Evolutionary conservation across 2,113 vertebrate genomes (phyloP).

Genomic region (Ammodramus savannarum): DNA sequence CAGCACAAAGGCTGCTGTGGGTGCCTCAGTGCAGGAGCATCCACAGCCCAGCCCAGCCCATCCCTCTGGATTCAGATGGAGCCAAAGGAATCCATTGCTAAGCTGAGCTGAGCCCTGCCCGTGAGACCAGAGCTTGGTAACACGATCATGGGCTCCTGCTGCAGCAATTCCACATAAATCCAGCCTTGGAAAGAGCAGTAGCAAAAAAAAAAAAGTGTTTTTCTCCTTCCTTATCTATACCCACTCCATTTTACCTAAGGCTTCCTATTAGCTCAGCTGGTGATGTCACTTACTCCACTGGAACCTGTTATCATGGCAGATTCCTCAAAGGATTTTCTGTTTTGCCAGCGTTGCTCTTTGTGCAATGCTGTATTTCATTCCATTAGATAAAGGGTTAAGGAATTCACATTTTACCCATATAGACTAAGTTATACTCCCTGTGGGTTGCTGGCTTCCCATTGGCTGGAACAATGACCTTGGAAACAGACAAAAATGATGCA

Average conservation of each 20-base stretch:
- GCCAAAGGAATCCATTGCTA: not conserved
- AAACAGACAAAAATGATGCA: constrained; percentile 67
- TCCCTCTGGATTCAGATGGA: fast-evolving
- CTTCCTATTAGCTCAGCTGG: constrained; percentile 59
- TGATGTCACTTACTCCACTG: constrained; percentile 57
- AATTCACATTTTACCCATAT: constrained; percentile 27
- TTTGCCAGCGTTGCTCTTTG: not conserved
- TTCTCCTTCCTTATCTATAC: constrained; percentile 25
- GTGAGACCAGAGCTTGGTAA: not conserved
- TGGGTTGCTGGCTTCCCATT: constrained; percentile 52
- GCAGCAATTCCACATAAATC: constrained; percentile 20
- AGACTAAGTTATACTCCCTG: constrained; percentile 54
- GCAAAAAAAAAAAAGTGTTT: not conserved
- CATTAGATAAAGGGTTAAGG: constrained; percentile 56
- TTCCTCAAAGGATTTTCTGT: constrained; percentile 32
- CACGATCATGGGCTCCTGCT: not conserved
- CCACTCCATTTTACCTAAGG: constrained; percentile 42
- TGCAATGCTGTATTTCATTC: constrained; percentile 18
- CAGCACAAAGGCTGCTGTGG: not conserved
- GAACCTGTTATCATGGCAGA: constrained; percentile 38
- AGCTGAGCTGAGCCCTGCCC: not conserved
- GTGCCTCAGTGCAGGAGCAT: not conserved
- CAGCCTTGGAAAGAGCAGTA: not conserved
- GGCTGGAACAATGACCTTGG: constrained; percentile 54
- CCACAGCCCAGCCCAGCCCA: not conserved